Evolutionary conservation across 2,113 vertebrate genomes (phyloP).

Genomic region (Poeciliopsis occidentalis): DNA sequence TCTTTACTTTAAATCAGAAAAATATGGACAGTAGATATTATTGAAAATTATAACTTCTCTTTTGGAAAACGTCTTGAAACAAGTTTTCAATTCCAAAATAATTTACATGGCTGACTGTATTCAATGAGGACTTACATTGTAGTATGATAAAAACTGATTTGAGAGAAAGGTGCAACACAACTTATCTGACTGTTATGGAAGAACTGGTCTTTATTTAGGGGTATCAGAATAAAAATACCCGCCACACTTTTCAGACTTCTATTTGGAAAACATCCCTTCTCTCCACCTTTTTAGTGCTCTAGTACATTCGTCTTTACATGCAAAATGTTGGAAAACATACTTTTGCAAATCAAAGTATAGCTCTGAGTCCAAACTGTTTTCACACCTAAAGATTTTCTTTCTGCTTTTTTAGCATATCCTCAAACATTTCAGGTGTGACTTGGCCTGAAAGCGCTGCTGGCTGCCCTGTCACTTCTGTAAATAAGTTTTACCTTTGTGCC

Average conservation of each 20-base stretch:
- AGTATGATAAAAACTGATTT: too few species aligned
- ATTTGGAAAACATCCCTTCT: background rate
- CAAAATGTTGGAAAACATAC: background rate
- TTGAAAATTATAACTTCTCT: too few species aligned
- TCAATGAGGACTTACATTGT: too few species aligned
- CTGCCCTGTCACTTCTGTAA: constrained; percentile 28
- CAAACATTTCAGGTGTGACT: constrained; percentile 19
- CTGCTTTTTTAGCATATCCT: constrained; percentile 1
- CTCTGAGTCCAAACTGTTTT: background rate
- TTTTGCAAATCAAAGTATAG: background rate
- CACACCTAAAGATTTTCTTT: background rate
- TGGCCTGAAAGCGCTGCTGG: constrained; percentile 9
- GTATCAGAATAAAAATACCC: background rate
- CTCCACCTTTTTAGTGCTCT: background rate
- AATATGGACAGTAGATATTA: too few species aligned
- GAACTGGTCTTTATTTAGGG: background rate
- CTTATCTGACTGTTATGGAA: background rate
- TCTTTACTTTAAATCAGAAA: too few species aligned
- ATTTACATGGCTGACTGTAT: too few species aligned
- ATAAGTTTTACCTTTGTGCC: constrained; percentile 57
- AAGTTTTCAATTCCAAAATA: too few species aligned
- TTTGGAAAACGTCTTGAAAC: too few species aligned
- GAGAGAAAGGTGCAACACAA: too few species aligned
- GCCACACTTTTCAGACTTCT: background rate
- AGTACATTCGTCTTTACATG: background rate